Evolutionary conservation across 2,888 invertebrate genomes (phyloP).

Genomic region (Brassicogethes aeneus): DNA sequence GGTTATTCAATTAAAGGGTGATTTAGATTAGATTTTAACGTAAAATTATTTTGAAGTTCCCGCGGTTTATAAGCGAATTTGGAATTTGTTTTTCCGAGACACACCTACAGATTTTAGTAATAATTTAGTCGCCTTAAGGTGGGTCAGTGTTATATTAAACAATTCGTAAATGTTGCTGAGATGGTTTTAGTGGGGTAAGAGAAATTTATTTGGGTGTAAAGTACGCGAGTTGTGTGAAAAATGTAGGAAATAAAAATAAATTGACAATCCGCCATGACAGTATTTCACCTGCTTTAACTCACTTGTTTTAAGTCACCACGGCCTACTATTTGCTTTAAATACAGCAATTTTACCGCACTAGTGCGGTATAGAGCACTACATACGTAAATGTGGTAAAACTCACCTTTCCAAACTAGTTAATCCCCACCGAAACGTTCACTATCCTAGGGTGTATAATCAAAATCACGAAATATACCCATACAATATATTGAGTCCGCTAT

Average conservation of each 20-base stretch:
- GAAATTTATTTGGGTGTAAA: no score
- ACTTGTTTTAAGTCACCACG: slow-evolving; percentile 9
- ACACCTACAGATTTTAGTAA: slow-evolving; percentile 26
- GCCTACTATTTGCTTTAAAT: no score
- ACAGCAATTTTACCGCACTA: no score
- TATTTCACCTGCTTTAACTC: slow-evolving; percentile 29
- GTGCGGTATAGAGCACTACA: no score
- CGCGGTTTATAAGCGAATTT: slow-evolving; percentile 21
- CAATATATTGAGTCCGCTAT: background rate
- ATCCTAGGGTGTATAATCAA: background rate
- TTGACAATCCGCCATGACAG: slow-evolving; percentile 39
- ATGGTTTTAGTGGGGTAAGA: no score
- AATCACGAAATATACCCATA: background rate
- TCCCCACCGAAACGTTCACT: background rate
- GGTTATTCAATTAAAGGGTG: no score
- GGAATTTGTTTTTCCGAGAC: slow-evolving; percentile 31
- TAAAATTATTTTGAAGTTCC: slow-evolving; percentile 24
- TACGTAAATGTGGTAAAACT: background rate
- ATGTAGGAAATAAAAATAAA: no score
- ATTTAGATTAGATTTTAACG: no score
- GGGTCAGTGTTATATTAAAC: slow-evolving; percentile 12
- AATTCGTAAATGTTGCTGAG: no score
- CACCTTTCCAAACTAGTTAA: background rate
- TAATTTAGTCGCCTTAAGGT: slow-evolving; percentile 9
- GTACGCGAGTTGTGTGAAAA: no score